phyloP scores from a whole-genome alignment of 2,113 vertebrate species.

The Ameiurus melas region DNA sequence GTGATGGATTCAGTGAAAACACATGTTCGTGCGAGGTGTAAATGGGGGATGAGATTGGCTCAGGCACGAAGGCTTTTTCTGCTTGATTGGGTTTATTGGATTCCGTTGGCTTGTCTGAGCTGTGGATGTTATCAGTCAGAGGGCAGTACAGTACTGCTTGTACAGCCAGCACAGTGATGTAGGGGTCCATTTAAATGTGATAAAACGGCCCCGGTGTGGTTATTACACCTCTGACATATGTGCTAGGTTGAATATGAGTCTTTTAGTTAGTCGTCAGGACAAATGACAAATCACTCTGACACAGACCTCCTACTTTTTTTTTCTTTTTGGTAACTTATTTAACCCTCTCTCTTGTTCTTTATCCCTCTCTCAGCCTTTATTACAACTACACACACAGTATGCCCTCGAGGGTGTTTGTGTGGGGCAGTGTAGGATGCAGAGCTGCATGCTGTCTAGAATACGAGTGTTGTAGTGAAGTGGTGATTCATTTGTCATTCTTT shows the following conservation, averaged over 20 bases:
- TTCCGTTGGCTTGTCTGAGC: conserved; percentile 58
- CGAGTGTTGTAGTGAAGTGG: conserved; percentile 58
- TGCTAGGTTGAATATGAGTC: conserved; percentile 6
- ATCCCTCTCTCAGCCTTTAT: background rate
- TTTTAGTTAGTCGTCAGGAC: background rate
- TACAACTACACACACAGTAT: background rate
- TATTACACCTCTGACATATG: conserved; percentile 16
- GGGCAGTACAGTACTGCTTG: background rate
- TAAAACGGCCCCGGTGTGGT: background rate
- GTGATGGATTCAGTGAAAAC: conserved; percentile 13
- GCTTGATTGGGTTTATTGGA: conserved; percentile 68
- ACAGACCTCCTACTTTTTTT: conserved; percentile 41
- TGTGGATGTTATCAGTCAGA: conserved; percentile 18
- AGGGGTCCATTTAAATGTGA: conserved; percentile 8
- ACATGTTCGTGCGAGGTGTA: conserved; percentile 21
- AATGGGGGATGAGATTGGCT: conserved; percentile 14
- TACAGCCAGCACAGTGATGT: background rate
- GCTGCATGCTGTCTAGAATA: conserved; percentile 63
- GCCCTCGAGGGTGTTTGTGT: conserved; percentile 41
- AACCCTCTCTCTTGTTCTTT: conserved; percentile 21
- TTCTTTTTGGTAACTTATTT: background rate
- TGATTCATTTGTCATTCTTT: conserved; percentile 71
- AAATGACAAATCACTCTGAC: conserved; percentile 3
- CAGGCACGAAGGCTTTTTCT: conserved; percentile 63
- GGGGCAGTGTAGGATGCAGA: conserved; percentile 37